Base-by-base conservation (phyloP, 2,888 invertebrate genomes). In the Cryptophagus acutangulus region DNA sequence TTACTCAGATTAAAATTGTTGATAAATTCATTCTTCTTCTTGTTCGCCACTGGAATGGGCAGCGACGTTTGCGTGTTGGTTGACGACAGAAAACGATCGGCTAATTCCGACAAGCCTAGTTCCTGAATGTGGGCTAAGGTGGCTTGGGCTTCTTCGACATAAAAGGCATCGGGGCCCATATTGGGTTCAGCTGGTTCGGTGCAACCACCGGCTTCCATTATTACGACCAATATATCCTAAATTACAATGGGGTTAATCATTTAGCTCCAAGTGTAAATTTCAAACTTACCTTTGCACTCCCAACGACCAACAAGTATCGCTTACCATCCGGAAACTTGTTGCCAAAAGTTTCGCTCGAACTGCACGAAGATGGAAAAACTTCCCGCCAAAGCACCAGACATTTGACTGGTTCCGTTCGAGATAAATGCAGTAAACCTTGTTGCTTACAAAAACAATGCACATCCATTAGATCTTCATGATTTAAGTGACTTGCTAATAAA, bases 131-230 rank as follows among this genome's bases (percentile, higher is more conserved):
- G 78, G 35, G 84, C 81, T 2, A 93, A 66, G 1, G 91, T 91
- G 46, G 88, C 87, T 65, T 88, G 87, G 36, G 87, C 91, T 67
- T 93, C 92, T 69, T 92, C 90, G 0, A 93, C 87, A 57, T 90
- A 89, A 67, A 90, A 87, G 1, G 84, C 79, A 43, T 88, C 84
- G 0, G 89, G 88, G 0, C 82, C 79, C 20, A 77, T 75, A 31
- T 75, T 70, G 12, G 78, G 78, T 26, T 77, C 71, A 38, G 78
- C 71, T 74, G 82, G 65, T 59, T 81, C 79, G 2, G 84, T 83
- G 56, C 82, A 83, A 20, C 83, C 83, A n/a, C 84, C 85, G 14
- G 82, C 79, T 71, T 85, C 84, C 68, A 89, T 77, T 33, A 89
- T 71, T 3, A 84, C 83, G 0, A 79, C 77, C 49, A 89, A 63